Base-by-base conservation (phyloP, 2,797 vertebrate species). In the Valencia hispanica region DNA sequence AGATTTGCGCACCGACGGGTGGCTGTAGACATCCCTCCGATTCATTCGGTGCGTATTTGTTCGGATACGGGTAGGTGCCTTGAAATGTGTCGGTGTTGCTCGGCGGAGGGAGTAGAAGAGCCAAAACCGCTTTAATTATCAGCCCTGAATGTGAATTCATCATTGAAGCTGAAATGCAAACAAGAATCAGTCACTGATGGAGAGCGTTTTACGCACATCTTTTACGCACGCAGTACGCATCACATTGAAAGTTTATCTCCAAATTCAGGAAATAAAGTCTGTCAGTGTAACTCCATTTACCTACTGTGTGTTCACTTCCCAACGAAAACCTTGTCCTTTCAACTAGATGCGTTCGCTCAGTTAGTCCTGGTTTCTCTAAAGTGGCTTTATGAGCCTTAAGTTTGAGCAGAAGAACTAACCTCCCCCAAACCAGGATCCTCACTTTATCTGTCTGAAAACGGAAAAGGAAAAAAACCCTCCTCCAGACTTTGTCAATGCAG, bases 11-110 rank as follows among this genome's bases (percentile, higher is more conserved):
- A 70, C 91, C 86, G 80, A 96, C 94, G 36, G 92, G 88, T 6
- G 93, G 89, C 3, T 83, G 96, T 4, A 92, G 94, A 12, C 96
- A 95, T 82, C 96, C 93, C 47, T 94, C 94, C 0, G 97, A 95
- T 77, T 97, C 95, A 72, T 97, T 97, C 47, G 95, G 96, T 88
- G 95, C 96, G 87, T 95, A 96, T 87, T 98, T 99, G 93, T 96
- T 96, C 2, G 96, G 96, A 20, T 97, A 95, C 4, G 97, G 97
- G 70, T 96, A 95, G 30, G 96, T 95, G 69, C 96, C 96, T 79
- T 98, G 97, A 30, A 96, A 96, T 11, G 95, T 95, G 48, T 89
- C 93, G 10, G 93, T 95, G 72, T 94, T 94, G 75, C 93, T 93
- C 0, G 90, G 85, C 2, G 90, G 77, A 0, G 90, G 87, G 78